These are phyloP conservation scores for Monopterus albus DNA, from an alignment of 2,113 vertebrate genomes.

Conservation along the genomic window DNA sequence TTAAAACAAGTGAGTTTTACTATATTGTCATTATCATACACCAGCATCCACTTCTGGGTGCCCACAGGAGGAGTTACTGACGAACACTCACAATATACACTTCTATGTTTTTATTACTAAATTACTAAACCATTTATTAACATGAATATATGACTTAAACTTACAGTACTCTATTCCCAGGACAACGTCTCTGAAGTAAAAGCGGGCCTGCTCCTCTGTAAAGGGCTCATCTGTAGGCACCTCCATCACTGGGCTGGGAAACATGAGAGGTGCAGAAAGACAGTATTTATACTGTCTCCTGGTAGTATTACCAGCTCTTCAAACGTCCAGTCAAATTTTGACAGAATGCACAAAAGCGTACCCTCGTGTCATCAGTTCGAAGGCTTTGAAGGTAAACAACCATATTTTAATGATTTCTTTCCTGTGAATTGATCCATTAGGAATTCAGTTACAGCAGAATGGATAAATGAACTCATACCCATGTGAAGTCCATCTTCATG, in stretches of 20 bases:
- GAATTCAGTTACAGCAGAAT: not conserved
- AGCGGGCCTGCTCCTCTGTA: constrained; percentile 89
- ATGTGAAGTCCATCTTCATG: constrained; percentile 95
- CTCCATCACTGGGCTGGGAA: constrained; percentile 91
- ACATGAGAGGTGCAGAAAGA: not conserved
- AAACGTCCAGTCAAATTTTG: not conserved
- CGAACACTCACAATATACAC: too few species aligned
- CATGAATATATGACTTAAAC: too few species aligned
- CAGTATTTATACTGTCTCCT: not conserved
- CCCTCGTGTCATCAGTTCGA: constrained; percentile 95
- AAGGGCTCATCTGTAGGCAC: constrained; percentile 91
- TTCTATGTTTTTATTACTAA: too few species aligned
- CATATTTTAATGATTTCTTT: constrained; percentile 14
- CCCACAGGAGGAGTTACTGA: too few species aligned
- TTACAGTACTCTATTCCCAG: constrained; percentile 96
- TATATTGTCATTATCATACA: too few species aligned
- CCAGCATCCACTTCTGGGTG: too few species aligned
- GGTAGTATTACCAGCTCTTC: not conserved
- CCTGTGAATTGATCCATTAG: not conserved
- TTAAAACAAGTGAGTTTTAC: too few species aligned
- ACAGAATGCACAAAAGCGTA: constrained; percentile 78
- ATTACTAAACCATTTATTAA: too few species aligned
- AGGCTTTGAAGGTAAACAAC: constrained; percentile 86
- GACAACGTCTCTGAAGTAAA: constrained; percentile 92
- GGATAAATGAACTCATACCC: constrained; percentile 80